Evolutionary conservation across 2,888 invertebrate species (phyloP).

Genomic region (Cheilosia impressa): DNA sequence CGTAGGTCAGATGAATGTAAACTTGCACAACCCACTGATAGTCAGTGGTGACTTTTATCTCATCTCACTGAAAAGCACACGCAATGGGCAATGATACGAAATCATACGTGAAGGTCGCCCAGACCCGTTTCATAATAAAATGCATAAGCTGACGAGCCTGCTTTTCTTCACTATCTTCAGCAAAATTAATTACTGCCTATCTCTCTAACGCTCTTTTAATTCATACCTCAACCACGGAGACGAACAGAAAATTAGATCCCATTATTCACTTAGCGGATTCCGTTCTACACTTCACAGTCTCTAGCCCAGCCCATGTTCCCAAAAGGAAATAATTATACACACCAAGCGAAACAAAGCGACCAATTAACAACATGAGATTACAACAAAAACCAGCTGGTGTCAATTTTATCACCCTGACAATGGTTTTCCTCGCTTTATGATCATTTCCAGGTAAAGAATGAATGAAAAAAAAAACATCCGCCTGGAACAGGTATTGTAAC

Average conservation of each 20-base stretch:
- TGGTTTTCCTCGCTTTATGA: conserved; percentile 59
- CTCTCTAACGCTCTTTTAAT: conserved; percentile 2
- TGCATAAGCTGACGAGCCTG: neutral
- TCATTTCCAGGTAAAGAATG: conserved; percentile 46
- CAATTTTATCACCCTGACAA: conserved; percentile 70
- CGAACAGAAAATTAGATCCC: conserved; percentile 47
- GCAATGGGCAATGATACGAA: neutral
- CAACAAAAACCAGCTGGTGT: conserved; percentile 42
- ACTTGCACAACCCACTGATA: no score
- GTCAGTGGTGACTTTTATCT: no score
- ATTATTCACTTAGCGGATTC: conserved; percentile 70
- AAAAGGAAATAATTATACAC: conserved; percentile 30
- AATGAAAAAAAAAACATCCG: conserved; percentile 3
- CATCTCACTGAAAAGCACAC: no score
- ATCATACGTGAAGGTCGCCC: conserved; percentile 11
- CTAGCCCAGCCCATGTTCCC: conserved; percentile 8
- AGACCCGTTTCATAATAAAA: neutral
- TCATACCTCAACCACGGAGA: conserved; percentile 14
- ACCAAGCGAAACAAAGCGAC: conserved; percentile 61
- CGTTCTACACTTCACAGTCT: conserved; percentile 17
- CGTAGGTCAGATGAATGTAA: no score
- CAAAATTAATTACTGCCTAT: conserved; percentile 34
- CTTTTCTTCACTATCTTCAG: conserved; percentile 8
- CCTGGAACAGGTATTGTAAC: conserved; percentile 47
- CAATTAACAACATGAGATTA: conserved; percentile 58